Evolutionary conservation across 2,888 invertebrate genomes (phyloP).

Genomic region (Rhagium mordax): DNA sequence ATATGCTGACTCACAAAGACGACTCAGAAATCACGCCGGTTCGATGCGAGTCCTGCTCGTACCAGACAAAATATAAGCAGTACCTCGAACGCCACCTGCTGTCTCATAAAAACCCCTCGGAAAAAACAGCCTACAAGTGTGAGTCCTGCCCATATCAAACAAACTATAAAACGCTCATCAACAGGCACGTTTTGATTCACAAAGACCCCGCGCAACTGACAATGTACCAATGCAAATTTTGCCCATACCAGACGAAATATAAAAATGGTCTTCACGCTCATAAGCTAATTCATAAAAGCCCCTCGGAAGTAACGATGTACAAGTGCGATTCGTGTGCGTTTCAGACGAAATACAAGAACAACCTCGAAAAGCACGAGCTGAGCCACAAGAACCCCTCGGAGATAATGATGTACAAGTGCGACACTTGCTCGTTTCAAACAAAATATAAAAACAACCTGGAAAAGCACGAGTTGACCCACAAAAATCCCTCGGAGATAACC

Average conservation of each 20-base stretch:
- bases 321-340: neutral
- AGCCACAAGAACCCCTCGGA: neutral
- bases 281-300: neutral
- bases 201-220: neutral
- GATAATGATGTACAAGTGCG: neutral
- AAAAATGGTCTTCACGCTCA: neutral
- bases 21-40: neutral
- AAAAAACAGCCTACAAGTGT: too few relatives aligned
- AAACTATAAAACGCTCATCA: too few relatives aligned
- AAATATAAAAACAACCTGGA: neutral
- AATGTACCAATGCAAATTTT: neutral
- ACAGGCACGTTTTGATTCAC: too few relatives aligned
- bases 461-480: neutral
- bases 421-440: neutral
- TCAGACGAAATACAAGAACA: neutral
- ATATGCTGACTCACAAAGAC: neutral
- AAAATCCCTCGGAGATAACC: neutral
- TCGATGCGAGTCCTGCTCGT: too few relatives aligned
- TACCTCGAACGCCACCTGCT: too few relatives aligned
- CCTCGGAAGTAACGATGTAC: neutral
- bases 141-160: too few relatives aligned
- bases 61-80: too few relatives aligned
- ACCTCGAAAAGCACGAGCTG: neutral
- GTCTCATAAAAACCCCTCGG: too few relatives aligned
- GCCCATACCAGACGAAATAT: neutral